A percentile compares a stretch with the other conserved stretches of the same genome.
Evolutionary conservation across 2,888 invertebrate genomes (phyloP).

Genomic region (Anthrax anthrax): DNA sequence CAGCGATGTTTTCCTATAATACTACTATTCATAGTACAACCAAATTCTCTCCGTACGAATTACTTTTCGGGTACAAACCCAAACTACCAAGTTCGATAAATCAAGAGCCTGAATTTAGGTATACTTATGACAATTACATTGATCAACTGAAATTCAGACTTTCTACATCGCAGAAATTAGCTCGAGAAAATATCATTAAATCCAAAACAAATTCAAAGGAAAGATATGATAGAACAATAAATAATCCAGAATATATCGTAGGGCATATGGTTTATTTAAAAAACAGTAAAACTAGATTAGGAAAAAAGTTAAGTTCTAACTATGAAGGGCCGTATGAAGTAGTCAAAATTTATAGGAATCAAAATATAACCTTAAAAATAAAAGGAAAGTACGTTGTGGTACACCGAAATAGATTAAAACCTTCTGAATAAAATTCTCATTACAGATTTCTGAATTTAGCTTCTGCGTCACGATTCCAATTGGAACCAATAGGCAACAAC

Average conservation of each 20-base stretch:
- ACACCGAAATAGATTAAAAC: slow-evolving; percentile 1
- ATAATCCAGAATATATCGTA: slow-evolving; percentile 2
- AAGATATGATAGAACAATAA: slow-evolving; percentile 3
- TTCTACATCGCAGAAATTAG: slow-evolving; percentile 5
- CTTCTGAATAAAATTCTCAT: neutral
- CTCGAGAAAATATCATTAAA: slow-evolving; percentile 6
- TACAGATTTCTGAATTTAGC: neutral
- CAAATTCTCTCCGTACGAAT: slow-evolving; percentile 19
- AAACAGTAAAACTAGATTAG: slow-evolving; percentile 4
- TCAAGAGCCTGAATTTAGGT: slow-evolving; percentile 4
- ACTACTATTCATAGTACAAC: slow-evolving; percentile 20
- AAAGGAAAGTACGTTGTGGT: neutral
- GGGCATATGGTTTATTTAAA: slow-evolving; percentile 5
- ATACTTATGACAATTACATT: slow-evolving; percentile 7
- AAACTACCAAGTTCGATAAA: slow-evolving; percentile 4
- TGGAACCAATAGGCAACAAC: neutral
- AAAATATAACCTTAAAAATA: slow-evolving; percentile 4
- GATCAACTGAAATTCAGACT: slow-evolving; percentile 9
- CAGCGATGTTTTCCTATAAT: slow-evolving; percentile 22
- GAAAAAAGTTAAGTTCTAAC: slow-evolving; percentile 5
- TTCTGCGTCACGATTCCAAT: neutral
- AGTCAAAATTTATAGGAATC: slow-evolving; percentile 1
- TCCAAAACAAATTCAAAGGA: slow-evolving; percentile 5
- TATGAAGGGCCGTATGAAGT: slow-evolving; percentile 8
- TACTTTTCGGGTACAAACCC: slow-evolving; percentile 7